Base-by-base conservation (phyloP, 2,797 vertebrate species). In the Podarcis lilfordi region DNA sequence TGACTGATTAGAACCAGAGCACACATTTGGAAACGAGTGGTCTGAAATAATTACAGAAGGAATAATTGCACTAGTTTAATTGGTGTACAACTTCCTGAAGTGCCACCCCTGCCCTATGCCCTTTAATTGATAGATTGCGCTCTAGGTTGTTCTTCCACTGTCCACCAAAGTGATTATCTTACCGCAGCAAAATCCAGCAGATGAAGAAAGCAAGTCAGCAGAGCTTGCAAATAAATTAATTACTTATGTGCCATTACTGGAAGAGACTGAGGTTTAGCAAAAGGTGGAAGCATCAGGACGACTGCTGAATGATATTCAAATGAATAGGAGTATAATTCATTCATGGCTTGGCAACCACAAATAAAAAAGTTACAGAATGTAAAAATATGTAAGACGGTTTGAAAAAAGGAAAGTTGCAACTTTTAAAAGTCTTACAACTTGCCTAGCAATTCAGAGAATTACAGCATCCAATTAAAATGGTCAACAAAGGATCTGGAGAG, bases 21-120 rank as follows among this genome's bases (percentile, higher is more conserved):
- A 89, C 0, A 0, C 82, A 88, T 90, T 91, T 90, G 91, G 93
- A 93, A 94, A 93, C 89, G 91, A 93, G 91, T 27, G 76, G 89
- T 90, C 90, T 85, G 92, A 93, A 94, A 93, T 92, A 95, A 95
- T 86, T 91, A 69, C 82, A 88, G 69, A 72, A 91, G 90, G 29
- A 95, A 93, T 75, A 74, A 89, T 84, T 35, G 55, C 68, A 37
- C 15, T 5, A 2, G 13, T 93, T 87, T 87, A 93, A 91, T 94
- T 84, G 88, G 64, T 64, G 29, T 82, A 71, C 88, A 89, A 80
- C 77, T 59, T 82, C 84, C 94, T 68, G 84, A 81, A 81, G 17
- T 76, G 68, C 82, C 92, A 88, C 43, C 1, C n/a, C 3, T 61
- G 15, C 76, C 27, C 66, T 27, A 23, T 43, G 59, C 8, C 50